A percentile compares a stretch with the other conserved stretches of the same genome.
Conservation (phyloP, 2,888 invertebrate genomes). For the Drosophila ochracea region DNA sequence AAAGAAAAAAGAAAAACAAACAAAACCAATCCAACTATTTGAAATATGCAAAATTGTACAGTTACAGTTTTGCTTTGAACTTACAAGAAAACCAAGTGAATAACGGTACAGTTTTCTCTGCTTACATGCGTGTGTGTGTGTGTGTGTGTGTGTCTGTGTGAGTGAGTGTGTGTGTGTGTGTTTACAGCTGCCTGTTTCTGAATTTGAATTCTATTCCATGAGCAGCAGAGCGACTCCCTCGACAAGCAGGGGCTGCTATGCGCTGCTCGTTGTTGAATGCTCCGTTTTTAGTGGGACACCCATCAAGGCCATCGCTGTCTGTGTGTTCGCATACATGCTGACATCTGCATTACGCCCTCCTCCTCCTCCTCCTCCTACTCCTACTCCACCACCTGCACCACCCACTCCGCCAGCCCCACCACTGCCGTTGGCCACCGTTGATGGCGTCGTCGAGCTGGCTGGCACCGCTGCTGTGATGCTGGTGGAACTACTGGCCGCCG, state of each 20-base stretch:
- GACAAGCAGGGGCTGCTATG: constrained; percentile 79
- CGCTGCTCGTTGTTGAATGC: constrained; percentile 75
- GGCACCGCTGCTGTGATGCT: constrained; percentile 66
- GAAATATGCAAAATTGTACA: constrained; percentile 30
- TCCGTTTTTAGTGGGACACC: constrained; percentile 76
- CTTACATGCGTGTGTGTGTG: constrained; percentile 9
- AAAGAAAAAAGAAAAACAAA: neutral
- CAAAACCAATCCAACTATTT: constrained; percentile 20
- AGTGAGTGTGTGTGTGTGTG: neutral
- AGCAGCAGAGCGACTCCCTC: constrained; percentile 48
- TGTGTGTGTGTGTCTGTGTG: constrained; percentile 5
- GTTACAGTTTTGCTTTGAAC: constrained; percentile 25
- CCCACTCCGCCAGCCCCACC: constrained; percentile 19
- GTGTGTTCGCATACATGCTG: constrained; percentile 69
- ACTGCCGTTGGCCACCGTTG: constrained; percentile 50
- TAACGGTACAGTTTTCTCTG: constrained; percentile 26
- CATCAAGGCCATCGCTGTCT: constrained; percentile 74
- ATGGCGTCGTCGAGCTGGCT: constrained; percentile 66
- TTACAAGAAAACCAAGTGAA: constrained; percentile 12
- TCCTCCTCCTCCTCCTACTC: no score
- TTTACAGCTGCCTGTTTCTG: constrained; percentile 33
- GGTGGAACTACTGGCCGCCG: constrained; percentile 59
- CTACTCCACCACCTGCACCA: no score
- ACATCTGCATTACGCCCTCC: constrained; percentile 40
- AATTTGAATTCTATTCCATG: constrained; percentile 46